Base-by-base conservation (phyloP, 2,888 invertebrate species). In the Thereva nobilitata region DNA sequence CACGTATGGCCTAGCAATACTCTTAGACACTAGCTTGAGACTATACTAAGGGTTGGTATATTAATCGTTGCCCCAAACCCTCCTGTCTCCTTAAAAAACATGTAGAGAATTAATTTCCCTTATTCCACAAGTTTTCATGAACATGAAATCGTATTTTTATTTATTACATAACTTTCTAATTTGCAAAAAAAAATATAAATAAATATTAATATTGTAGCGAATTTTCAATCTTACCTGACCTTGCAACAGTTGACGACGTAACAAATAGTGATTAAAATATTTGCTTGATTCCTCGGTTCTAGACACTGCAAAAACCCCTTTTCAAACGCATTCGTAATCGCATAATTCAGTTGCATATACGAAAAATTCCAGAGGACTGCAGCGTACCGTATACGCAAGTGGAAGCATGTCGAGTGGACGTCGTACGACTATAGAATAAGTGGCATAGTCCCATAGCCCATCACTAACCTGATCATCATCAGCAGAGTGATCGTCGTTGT, bases 251-350 rank as follows among this genome's bases (percentile, higher is more conserved):
- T 53, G 38, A 38, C 53, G 5, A 5, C 37, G 4, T 38, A 53
- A 53, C n/a, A 53, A 37, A 53, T 53, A 53, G 23, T 23, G 38
- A 38, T 53, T 53, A 35, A 9, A 53, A 53, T 23, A 42, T 42
- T 42, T 42, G 42, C 42, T 9, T 42, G 42, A 42, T 9, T 9
- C 42, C 42, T 9, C 42, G 7, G 7, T 9, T 9, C 34, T 23
- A 50, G 35, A 34, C 5, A 50, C 34, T 41, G 35, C 40, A 61
- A 61, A 50, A 61, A 50, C 50, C 50, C 50, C 61, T 50, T 23
- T 61, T 61, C 61, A 50, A 50, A 50, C 41, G 49, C 61, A 61
- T 61, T 61, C 61, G 61, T 50, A 61, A 61, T 41, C 61, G 49
- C 61, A 50, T 61, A 50, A 61, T 61, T 61, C 50, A 61, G 50